Evolutionary conservation across 2,888 invertebrate species (phyloP).

Genomic region (Tetramorium bicarinatum): DNA sequence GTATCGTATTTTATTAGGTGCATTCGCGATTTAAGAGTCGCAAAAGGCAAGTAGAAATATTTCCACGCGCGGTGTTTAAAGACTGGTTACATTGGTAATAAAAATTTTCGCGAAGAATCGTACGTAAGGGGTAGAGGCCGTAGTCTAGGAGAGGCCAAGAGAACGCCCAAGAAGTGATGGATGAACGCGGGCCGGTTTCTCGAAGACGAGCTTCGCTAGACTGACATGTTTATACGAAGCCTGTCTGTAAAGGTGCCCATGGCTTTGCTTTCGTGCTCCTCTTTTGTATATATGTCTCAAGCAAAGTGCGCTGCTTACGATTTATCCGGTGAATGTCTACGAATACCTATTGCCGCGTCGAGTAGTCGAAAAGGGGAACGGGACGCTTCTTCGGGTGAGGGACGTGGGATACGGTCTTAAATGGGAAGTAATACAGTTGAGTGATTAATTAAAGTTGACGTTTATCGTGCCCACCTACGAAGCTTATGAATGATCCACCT

Average conservation of each 20-base stretch:
- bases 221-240: constrained; percentile 86
- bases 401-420: constrained; percentile 69
- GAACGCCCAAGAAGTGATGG: constrained; percentile 80
- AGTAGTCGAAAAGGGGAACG: constrained; percentile 70
- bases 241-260: constrained; percentile 81
- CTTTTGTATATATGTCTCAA: constrained; percentile 78
- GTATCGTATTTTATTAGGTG: background rate
- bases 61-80: background rate
- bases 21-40: background rate
- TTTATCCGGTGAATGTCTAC: constrained; percentile 79
- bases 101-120: constrained; percentile 37
- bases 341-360: constrained; percentile 67
- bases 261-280: constrained; percentile 77
- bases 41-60: background rate
- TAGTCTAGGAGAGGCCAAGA: constrained; percentile 60
- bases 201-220: constrained; percentile 80
- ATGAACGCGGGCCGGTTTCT: constrained; percentile 80
- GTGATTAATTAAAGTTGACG: constrained; percentile 84
- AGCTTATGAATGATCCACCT: constrained; percentile 58
- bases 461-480: constrained; percentile 80
- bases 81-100: constrained; percentile 31
- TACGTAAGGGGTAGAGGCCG: constrained; percentile 54
- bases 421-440: constrained; percentile 85
- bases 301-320: constrained; percentile 79
- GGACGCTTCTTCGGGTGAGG: constrained; percentile 23